Evolutionary conservation across 2,888 invertebrate species (phyloP).

Genomic region (Panorpa germanica): DNA sequence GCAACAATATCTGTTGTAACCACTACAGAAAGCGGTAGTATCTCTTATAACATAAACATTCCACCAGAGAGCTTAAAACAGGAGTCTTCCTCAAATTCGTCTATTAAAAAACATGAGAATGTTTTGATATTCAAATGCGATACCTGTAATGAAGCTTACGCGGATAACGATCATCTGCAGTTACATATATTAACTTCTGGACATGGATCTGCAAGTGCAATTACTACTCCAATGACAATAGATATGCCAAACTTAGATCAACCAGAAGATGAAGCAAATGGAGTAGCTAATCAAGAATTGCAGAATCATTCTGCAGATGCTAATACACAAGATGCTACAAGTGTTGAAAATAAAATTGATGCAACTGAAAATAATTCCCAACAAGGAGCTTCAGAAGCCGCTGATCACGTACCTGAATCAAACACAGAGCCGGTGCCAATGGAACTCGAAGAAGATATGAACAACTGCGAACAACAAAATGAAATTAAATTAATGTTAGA

Average conservation of each 20-base stretch:
- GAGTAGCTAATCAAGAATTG: conserved; percentile 10
- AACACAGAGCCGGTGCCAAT: conserved; percentile 21
- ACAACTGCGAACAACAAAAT: conserved; percentile 24
- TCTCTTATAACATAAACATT: conserved; percentile 25
- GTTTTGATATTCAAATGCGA: no score
- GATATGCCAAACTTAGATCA: conserved; percentile 25
- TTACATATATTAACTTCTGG: no score
- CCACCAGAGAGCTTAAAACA: no score
- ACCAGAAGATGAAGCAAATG: conserved; percentile 17
- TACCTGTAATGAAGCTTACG: no score
- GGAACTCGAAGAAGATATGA: conserved; percentile 25
- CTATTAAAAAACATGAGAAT: no score
- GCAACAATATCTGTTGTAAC: conserved; percentile 24
- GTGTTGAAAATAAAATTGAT: conserved; percentile 21
- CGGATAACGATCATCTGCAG: no score
- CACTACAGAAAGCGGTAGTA: conserved; percentile 23
- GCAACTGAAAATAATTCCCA: conserved; percentile 22
- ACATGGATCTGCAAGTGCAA: no score
- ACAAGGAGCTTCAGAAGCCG: conserved; percentile 10
- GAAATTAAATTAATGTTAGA: conserved; percentile 26
- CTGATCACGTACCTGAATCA: conserved; percentile 12
- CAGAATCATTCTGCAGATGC: conserved; percentile 10
- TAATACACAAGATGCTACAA: conserved; percentile 10
- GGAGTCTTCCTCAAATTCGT: conserved; percentile 15
- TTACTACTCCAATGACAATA: no score